Evolutionary conservation across 2,113 vertebrate genomes (phyloP), one percentile per base, ranked within the genome.

Genomic region (Pollachius pollachius): DNA sequence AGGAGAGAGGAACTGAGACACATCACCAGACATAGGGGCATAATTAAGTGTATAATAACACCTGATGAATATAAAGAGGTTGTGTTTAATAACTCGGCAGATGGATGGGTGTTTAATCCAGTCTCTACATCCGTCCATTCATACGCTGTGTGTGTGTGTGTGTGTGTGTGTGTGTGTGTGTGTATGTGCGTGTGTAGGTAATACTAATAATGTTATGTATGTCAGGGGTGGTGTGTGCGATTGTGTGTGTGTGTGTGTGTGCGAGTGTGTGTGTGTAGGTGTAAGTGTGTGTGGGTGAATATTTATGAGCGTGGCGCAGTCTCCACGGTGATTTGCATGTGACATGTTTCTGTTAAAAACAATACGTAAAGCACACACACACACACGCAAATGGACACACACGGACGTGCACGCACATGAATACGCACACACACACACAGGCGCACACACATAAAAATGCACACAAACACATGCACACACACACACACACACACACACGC

Each of bases 251-350:
- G 27, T 27, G 27, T 27, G 27, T 27, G 27, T 27, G 27, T 63
- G 25, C 30, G 57, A 1, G 67, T 58, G 57, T 48, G 17, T 1
- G 9, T 62, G 56, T 15, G 58, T 67, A 34, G 79, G 84, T 86
- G 82, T 78, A 2, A 57, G 58, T 57, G 64, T 80, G 82, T 62
- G 27, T 80, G 78, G 54, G 77, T 84, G 83, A 89, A 85, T 90
- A 88, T 89, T 87, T 86, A 87, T 91, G 74, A 69, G 62, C 64
- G 25, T 62, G 41, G 74, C 70, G 84, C 74, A 64, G 71, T 74
- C 72, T 85, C 78, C 71, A 56, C 81, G 74, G 80, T 74, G 78
- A 89, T 89, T 85, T 87, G 79, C 86, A 89, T 88, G 84, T 79
- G 86, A 84, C 85, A 17, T 76, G 69, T 68, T 73, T 87, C 84